Base-by-base conservation (phyloP, 2,113 vertebrate genomes). In the Salvator merianae region DNA sequence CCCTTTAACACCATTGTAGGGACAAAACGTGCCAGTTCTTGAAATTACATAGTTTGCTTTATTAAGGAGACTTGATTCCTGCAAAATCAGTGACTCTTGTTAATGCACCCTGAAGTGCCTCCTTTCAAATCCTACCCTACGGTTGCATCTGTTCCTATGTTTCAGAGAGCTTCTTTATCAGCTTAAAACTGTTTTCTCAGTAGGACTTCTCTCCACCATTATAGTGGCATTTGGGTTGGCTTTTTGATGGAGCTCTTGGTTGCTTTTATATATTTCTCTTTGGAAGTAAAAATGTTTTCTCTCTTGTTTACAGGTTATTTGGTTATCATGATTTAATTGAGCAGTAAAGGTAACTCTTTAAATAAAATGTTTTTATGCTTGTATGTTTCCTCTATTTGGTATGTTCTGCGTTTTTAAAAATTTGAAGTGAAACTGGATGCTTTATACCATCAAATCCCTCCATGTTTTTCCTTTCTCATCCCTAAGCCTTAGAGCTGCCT, bases 321-420 rank as follows among this genome's bases (percentile, higher is more conserved):
- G 84, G 47, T 81, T 83, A 83, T 68, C 28, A 81, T 88, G 70
- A 84, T 80, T 87, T 88, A 92, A 77, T 53, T 82, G 86, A 89
- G 74, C 43, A 32, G 36, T 72, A 90, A 85, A 30, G 34, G 12
- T 86, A 86, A 86, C 38, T 55, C 79, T 77, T 63, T 68, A 50
- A 40, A 70, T 63, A 28, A 81, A 77, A 68, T 70, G 8, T 62
- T 81, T 76, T 34, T 62, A 32, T 77, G 40, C 24, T 71, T 71
- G 26, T 38, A 36, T 30, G 34, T 20, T 53, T 73, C 30, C 13
- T 55, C 53, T 18, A 16, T 55, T 55, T 40, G 13, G 9, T 69
- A 4, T 12, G 81, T 47, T 82, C 78, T 1, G 40, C 77, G 77
- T 40, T 47, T 2, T n/a, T 55, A 40, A 84, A 71, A 79, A 70